Conservation (phyloP, 1,140 invertebrate genomes). For the Venturia canescens region DNA sequence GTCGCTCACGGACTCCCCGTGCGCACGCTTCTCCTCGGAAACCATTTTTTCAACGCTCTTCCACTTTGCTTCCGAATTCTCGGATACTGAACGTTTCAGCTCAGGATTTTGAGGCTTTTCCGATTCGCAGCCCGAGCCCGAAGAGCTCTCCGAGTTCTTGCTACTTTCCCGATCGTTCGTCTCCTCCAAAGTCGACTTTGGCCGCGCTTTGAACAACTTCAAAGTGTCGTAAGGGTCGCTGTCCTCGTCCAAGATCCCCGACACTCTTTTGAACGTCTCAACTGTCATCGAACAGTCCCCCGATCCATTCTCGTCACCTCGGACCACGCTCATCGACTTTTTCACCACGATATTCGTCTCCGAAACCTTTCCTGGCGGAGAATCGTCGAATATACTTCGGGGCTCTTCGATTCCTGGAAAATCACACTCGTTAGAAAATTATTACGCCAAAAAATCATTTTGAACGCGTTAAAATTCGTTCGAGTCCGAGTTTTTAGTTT, state of each 20-base stretch:
- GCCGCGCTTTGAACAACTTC: conserved; percentile 72
- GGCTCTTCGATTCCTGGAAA: conserved; percentile 12
- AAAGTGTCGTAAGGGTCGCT: conserved; percentile 71
- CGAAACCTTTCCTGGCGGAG: background rate
- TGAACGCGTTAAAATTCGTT: too few relatives aligned
- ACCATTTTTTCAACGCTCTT: conserved; percentile 39
- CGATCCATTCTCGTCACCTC: background rate
- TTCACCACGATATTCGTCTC: conserved; percentile 35
- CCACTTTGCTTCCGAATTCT: conserved; percentile 62
- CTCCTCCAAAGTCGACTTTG: conserved; percentile 59
- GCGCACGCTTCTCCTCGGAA: conserved; percentile 76
- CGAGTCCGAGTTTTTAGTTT: too few relatives aligned
- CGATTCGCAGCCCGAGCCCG: conserved; percentile 48
- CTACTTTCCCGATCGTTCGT: conserved; percentile 38
- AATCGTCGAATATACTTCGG: conserved; percentile 27
- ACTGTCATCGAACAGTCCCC: conserved; percentile 45
- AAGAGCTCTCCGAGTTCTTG: background rate
- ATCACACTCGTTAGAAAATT: too few relatives aligned
- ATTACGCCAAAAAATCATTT: too few relatives aligned
- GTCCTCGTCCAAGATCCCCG: conserved; percentile 62
- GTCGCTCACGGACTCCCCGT: conserved; percentile 80
- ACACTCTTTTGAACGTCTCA: conserved; percentile 64
- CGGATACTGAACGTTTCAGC: conserved; percentile 48
- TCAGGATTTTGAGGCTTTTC: conserved; percentile 53
- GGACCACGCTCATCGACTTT: conserved; percentile 19